Evolutionary conservation across 2,113 vertebrate genomes (phyloP), one percentile per base, ranked within the genome.

Genomic region (Python bivittatus): DNA sequence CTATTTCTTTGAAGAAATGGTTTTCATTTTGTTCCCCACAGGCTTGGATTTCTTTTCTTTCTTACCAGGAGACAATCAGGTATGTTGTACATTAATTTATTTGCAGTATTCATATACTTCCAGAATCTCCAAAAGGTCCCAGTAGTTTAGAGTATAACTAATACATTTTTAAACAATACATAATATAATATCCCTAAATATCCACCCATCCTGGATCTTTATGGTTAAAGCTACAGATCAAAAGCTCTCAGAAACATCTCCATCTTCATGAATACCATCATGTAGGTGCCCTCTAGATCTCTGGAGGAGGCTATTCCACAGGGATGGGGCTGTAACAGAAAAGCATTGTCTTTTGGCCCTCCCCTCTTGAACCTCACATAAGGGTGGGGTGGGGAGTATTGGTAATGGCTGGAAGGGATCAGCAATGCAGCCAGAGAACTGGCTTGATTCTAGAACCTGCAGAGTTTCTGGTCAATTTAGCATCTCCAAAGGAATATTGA

Each of bases 21-120:
- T 38, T 96, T 89, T 97, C 33, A 54, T 94, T 93, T 96, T 10
- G 33, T 93, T 97, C 91, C 94, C 90, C 44, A 48, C 98, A 99
- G 99, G 99, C 96, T 97, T 99, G 97, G 99, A 99, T 97, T 99
- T 99, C 98, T 99, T 99, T 97, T 99, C 99, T 95, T 99, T 99
- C 96, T 98, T 99, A 96, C 99, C 99, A 98, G 98, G 99, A 95
- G 99, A 99, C 98, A 99, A 99, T 98, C 99, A 99, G 98, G 99
- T 99, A 97, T 93, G 98, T 96, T 29, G 72, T 42, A 7, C 17
- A 15, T 79, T 38, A 20, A 38, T 72, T 72, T 38, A 38, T 79
- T 79, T 20, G 6, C 0, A 57, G 0, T 42, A 22, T 79, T 38
- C 68, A 79, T 22, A 42, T 79, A 22, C 9, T 79, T 79, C 72